Percentiles rank a stretch among this genome's conserved stretches.
Evolutionary conservation across 2,888 invertebrate genomes (phyloP).

Genomic region (Drosophila stalkeri): DNA sequence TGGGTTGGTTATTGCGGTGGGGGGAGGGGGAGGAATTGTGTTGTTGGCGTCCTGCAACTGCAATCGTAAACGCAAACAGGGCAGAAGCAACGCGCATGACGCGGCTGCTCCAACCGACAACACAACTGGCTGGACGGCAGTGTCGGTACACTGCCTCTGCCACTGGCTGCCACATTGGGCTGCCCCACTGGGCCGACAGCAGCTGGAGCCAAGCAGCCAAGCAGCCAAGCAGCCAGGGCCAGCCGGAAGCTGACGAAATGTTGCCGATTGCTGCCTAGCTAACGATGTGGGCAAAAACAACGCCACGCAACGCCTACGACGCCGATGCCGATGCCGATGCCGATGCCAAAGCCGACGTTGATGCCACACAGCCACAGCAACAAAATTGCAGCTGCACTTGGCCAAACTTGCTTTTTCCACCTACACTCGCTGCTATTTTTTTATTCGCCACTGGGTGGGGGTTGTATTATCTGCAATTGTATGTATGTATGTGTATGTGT

Average conservation of each 20-base stretch:
- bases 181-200: constrained; percentile 34
- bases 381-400: constrained; percentile 63
- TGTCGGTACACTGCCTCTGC: constrained; percentile 9
- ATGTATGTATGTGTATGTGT: constrained; percentile 1
- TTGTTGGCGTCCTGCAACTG: constrained; percentile 31
- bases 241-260: constrained; percentile 83
- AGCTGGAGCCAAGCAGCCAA: constrained; percentile 5
- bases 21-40: not conserved
- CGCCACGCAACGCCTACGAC: constrained; percentile 74
- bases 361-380: constrained; percentile 21
- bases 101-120: constrained; percentile 62
- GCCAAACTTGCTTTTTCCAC: constrained; percentile 66
- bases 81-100: constrained; percentile 76
- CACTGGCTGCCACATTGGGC: constrained; percentile 35
- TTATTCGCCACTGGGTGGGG: constrained; percentile 61
- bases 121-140: constrained; percentile 29
- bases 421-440: constrained; percentile 36
- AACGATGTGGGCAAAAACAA: constrained; percentile 80
- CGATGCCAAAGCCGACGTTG: constrained; percentile 19
- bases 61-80: constrained; percentile 45
- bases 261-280: constrained; percentile 80
- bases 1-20: not conserved
- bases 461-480: constrained; percentile 70
- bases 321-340: not conserved
- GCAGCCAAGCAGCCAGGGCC: constrained; percentile 3